Evolutionary conservation across 2,797 vertebrate genomes (phyloP).

Genomic region (Melanotaenia parkinsoni): DNA sequence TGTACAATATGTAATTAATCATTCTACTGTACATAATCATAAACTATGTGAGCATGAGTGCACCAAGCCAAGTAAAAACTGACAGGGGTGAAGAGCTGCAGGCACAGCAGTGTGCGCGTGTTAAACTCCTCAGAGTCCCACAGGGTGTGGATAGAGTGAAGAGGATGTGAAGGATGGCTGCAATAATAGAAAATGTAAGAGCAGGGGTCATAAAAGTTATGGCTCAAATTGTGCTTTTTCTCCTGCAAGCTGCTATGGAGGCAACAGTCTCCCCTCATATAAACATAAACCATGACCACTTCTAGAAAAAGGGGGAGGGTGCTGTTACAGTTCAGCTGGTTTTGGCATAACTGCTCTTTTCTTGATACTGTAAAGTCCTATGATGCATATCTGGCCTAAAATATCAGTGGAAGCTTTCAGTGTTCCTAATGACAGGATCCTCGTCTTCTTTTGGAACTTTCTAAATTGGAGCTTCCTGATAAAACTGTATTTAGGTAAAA

Average conservation of each 20-base stretch:
- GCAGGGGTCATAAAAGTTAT: conserved; percentile 62
- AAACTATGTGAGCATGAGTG: conserved; percentile 61
- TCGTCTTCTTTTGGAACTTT: conserved; percentile 49
- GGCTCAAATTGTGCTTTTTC: conserved; percentile 53
- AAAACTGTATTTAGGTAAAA: conserved; percentile 42
- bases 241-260: conserved; percentile 44
- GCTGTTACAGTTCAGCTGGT: conserved; percentile 19
- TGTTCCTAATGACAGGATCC: conserved; percentile 63
- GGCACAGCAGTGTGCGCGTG: conserved; percentile 42
- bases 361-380: conserved; percentile 43
- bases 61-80: conserved; percentile 50
- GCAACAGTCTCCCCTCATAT: conserved; percentile 36
- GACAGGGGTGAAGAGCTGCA: conserved; percentile 60
- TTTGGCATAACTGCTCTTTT: conserved; percentile 34
- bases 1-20: conserved; percentile 68
- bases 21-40: conserved; percentile 58
- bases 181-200: conserved; percentile 56
- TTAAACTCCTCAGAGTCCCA: conserved; percentile 61
- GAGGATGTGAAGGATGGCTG: conserved; percentile 58
- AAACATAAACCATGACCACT: conserved; percentile 55
- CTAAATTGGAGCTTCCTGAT: conserved; percentile 41
- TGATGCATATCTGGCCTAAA: conserved; percentile 44
- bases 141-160: conserved; percentile 41
- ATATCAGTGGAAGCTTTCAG: conserved; percentile 35
- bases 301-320: conserved; percentile 33